A percentile compares a stretch with the other conserved stretches of the same genome.
Evolutionary conservation across 92 coral and sea anemone genomes (phyloP).

Genomic region (Chrysogorgia sp.): DNA sequence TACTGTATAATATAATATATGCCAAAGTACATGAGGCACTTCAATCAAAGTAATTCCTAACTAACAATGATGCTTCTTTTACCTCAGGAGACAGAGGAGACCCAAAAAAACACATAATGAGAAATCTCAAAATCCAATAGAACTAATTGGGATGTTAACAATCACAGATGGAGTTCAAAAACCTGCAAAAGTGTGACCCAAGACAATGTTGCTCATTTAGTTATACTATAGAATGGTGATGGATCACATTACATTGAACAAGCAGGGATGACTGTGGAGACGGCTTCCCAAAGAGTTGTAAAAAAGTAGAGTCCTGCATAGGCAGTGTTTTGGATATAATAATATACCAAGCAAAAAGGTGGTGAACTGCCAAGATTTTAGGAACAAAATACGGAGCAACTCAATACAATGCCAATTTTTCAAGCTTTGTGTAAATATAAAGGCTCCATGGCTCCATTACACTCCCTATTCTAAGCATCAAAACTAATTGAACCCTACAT

Average conservation of each 20-base stretch:
- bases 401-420: no score
- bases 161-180: not conserved
- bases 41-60: no score
- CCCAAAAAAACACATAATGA: not conserved
- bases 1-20: not conserved
- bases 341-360: no score
- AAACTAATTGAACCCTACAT: no score
- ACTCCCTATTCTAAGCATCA: no score
- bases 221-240: not conserved
- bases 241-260: not conserved
- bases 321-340: no score
- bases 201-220: not conserved
- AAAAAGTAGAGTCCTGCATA: not conserved
- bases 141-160: slow-evolving; percentile 7
- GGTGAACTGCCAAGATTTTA: no score
- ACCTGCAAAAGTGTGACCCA: slow-evolving; percentile 16
- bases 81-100: not conserved
- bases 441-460: no score
- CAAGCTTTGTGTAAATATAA: no score
- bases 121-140: slow-evolving; percentile 20
- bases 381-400: no score
- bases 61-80: no score
- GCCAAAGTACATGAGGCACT: not conserved
- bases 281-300: not conserved
- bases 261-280: no score